Base-by-base conservation (phyloP, 2,888 invertebrate species). In the Salticus scenicus region DNA sequence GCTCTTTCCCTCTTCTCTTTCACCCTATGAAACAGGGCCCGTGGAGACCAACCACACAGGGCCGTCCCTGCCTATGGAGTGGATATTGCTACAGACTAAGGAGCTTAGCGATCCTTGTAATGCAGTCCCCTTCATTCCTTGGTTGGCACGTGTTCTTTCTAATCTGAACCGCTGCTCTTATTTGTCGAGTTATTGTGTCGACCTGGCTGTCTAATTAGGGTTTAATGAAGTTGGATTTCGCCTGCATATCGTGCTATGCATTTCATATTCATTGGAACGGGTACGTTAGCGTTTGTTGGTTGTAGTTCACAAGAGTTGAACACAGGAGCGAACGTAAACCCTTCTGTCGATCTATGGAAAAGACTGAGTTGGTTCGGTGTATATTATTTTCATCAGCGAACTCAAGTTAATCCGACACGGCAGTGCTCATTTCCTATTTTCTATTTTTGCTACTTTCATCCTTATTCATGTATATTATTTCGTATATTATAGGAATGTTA, bases 181-280 rank as follows among this genome's bases (percentile, higher is more conserved):
- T 76, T 80, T 83, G 82, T 83, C 76, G 47, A 51, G 70, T 72
- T 77, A 84, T 78, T 84, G 84, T 84, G 84, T 84, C 78, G 77
- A 74, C 67, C 84, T 75, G 67, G 67, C 78, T 82, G 77, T 82
- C 87, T 87, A 87, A 87, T 87, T 87, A 87, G 82, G 82, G 81
- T 77, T 87, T 77, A 87, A 87, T 87, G 87, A 87, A 87, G 87
- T 78, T 87, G 80, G 84, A 84, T 84, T 84, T 84, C 67, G 70
- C 74, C 42, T 64, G 72, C 41, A 57, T 73, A 51, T 82, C 70
- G 72, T 69, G 63, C 33, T 41, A 51, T 64, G 67, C 77, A 57
- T 47, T 77, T 84, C 73, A 84, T 84, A 84, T 77, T 84, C 83
- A 31, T 57, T 57, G 57, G 57, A 24, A 20, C 57, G 24, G 57